Percentiles rank a stretch among this genome's conserved stretches.
These are phyloP conservation scores for Leptura quadrifasciata DNA, from an alignment of 2,888 invertebrate genomes.

Conservation along the genomic window DNA sequence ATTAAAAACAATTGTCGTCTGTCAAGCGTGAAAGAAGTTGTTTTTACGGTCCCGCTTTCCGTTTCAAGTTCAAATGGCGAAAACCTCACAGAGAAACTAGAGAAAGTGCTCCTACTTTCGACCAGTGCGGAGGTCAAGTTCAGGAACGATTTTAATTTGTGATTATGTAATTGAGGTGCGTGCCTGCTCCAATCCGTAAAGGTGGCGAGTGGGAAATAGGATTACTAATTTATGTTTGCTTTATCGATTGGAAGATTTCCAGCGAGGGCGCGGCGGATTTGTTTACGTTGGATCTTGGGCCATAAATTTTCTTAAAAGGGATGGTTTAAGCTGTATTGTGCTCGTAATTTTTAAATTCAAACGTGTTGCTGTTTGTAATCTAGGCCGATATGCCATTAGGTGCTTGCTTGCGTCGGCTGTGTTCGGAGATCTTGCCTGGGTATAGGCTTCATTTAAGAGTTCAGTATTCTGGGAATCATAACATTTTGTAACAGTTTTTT, in stretches of 20 bases:
- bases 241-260: constrained; percentile 10
- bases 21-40: constrained; percentile 31
- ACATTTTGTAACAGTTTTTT: no score
- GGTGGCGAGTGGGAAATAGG: constrained; percentile 16
- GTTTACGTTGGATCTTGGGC: constrained; percentile 3
- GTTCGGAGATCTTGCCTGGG: no score
- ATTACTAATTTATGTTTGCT: constrained; percentile 14
- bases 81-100: constrained; percentile 44
- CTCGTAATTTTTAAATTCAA: background rate
- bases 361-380: background rate
- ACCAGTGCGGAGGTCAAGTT: constrained; percentile 58
- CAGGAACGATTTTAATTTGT: constrained; percentile 49
- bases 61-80: constrained; percentile 51
- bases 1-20: background rate
- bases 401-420: no score
- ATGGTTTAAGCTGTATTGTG: background rate
- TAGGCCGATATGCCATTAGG: no score
- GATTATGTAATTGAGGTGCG: constrained; percentile 47
- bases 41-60: constrained; percentile 42
- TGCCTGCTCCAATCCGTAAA: constrained; percentile 22
- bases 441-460: no score
- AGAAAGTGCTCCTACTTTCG: constrained; percentile 44
- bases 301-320: background rate
- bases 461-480: no score
- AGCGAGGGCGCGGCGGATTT: background rate